phyloP scores from a whole-genome alignment of 2,797 vertebrate species.

The Sparidentex hasta region DNA sequence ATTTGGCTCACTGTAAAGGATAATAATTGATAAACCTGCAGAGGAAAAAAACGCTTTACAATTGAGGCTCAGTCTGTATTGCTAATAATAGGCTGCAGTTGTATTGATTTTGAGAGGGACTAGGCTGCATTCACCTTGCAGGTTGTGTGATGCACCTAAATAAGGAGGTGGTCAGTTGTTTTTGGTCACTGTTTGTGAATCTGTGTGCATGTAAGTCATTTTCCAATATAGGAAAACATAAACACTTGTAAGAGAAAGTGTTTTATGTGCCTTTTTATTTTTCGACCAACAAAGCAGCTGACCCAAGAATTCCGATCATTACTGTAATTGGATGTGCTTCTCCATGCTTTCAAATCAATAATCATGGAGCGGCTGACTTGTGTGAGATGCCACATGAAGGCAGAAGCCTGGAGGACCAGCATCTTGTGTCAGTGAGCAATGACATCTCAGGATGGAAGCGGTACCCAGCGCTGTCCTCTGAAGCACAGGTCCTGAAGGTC shows the following conservation, averaged over 20 bases:
- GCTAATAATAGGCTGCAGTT: slow-evolving; percentile 39
- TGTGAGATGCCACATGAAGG: slow-evolving; percentile 33
- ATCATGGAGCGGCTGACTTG: slow-evolving; percentile 1
- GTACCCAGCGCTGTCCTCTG: slow-evolving; percentile 50
- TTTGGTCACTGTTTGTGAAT: slow-evolving; percentile 39
- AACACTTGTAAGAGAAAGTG: not conserved
- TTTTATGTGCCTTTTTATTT: slow-evolving; percentile 10
- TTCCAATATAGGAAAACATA: slow-evolving; percentile 13
- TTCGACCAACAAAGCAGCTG: not conserved
- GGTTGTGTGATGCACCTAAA: slow-evolving; percentile 51
- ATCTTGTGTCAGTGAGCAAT: slow-evolving; percentile 54
- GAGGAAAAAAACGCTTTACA: not conserved
- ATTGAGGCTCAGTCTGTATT: not conserved
- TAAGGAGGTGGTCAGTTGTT: slow-evolving; percentile 48
- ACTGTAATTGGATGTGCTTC: slow-evolving; percentile 9
- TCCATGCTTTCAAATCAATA: slow-evolving; percentile 47
- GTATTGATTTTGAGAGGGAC: slow-evolving; percentile 54
- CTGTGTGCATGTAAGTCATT: slow-evolving; percentile 14
- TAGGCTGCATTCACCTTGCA: slow-evolving; percentile 37
- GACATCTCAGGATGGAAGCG: slow-evolving; percentile 48
- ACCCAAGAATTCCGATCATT: not conserved
- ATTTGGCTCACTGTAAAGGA: not conserved
- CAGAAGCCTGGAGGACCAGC: slow-evolving; percentile 23
- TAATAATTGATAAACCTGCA: slow-evolving; percentile 9
- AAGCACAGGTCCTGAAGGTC: slow-evolving; percentile 66